Percentiles rank a stretch among this genome's conserved stretches.
These are phyloP conservation scores for Meliscaeva auricollis DNA, from an alignment of 2,888 invertebrate species.

Conservation along the genomic window DNA sequence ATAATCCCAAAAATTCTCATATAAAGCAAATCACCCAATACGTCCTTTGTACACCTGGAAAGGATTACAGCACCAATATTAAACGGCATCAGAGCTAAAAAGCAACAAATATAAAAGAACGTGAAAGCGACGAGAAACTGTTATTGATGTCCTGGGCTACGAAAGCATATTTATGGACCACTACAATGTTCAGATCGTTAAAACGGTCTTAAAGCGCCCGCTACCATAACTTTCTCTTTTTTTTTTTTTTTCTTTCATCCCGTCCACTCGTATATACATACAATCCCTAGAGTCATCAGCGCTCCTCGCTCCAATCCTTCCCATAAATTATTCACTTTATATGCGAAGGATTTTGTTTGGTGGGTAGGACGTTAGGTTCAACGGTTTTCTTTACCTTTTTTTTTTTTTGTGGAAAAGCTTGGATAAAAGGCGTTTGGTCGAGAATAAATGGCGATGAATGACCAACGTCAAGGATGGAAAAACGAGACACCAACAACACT, in stretches of 20 bases:
- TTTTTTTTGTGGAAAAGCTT: constrained; percentile 38
- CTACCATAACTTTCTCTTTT: constrained; percentile 29
- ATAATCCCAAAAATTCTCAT: constrained; percentile 3
- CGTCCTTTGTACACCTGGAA: constrained; percentile 54
- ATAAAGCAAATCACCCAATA: constrained; percentile 16
- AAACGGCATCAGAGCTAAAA: constrained; percentile 29
- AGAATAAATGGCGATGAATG: constrained; percentile 42
- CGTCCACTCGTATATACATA: background rate
- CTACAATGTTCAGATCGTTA: constrained; percentile 64
- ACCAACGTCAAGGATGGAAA: constrained; percentile 40
- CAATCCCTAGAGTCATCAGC: constrained; percentile 10
- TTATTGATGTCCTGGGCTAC: constrained; percentile 73
- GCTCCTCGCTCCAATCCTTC: constrained; percentile 34
- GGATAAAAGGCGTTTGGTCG: constrained; percentile 55
- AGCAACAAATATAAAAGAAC: constrained; percentile 3
- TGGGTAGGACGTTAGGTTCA: background rate
- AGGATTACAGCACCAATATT: constrained; percentile 56
- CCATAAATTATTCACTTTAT: constrained; percentile 73
- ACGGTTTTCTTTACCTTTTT: background rate
- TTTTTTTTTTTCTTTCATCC: background rate
- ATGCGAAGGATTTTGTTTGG: constrained; percentile 70
- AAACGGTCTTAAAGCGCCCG: constrained; percentile 58
- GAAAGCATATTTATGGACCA: constrained; percentile 68
- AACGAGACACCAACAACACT: constrained; percentile 31
- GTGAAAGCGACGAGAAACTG: constrained; percentile 44